Evolutionary conservation across 2,113 vertebrate genomes (phyloP).

Genomic region (Chascanopsetta lugubris): DNA sequence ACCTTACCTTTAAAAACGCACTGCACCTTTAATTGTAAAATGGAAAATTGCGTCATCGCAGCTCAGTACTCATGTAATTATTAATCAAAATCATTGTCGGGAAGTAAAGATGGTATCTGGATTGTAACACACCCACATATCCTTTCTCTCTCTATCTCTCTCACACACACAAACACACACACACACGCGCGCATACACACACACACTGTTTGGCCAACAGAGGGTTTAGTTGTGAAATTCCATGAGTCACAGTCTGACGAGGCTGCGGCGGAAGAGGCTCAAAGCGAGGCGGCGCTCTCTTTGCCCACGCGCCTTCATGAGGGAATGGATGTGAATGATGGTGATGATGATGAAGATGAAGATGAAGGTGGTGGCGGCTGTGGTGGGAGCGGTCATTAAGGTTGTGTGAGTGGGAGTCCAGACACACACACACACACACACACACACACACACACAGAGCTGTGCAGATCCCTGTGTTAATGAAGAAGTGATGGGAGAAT

Average conservation of each 20-base stretch:
- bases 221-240: slow-evolving; percentile 46
- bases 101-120: no score
- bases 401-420: slow-evolving; percentile 43
- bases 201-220: background rate
- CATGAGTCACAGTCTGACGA: slow-evolving; percentile 48
- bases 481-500: background rate
- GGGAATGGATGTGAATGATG: slow-evolving; percentile 43
- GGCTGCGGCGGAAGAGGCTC: slow-evolving; percentile 8
- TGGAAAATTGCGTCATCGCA: no score
- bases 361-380: no score
- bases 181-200: no score
- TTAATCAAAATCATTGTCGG: no score
- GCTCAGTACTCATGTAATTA: no score
- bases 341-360: no score
- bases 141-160: background rate
- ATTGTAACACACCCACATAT: background rate
- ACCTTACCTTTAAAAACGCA: no score
- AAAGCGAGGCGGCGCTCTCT: no score
- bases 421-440: no score
- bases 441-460: slow-evolving; percentile 11
- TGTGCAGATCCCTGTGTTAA: background rate
- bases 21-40: no score
- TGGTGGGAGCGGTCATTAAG: slow-evolving; percentile 18
- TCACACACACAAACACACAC: background rate
- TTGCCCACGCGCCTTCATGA: slow-evolving; percentile 30